Evolutionary conservation across 2,797 vertebrate species (phyloP), one percentile per base, ranked within the genome.

Genomic region (Liparis tanakae): DNA sequence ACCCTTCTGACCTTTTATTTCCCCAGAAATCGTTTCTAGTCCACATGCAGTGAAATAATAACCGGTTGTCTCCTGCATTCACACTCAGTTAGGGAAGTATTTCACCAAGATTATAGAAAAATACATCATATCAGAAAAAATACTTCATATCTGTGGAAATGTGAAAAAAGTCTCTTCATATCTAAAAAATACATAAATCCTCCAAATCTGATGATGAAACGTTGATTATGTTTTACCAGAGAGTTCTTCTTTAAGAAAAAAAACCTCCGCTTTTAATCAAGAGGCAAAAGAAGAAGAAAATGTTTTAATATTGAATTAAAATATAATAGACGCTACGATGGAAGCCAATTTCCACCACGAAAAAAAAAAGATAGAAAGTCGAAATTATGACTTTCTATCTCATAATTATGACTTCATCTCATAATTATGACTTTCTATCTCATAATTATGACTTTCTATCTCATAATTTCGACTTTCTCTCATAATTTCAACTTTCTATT

Each of bases 1-100:
- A 63, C 33, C 33, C n/a, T 54, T 18, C 39, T 54, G 51, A 41
- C 33, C 10, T 65, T 12, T 74, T 33, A 22, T 70, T 72, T 22
- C 10, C 48, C 48, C 20, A 20, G 25, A 30, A 55, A 17, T 55
- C 33, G 25, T 55, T 30, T 55, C 7, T 13, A 55, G 25, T 13
- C 10, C 12, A 22, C 12, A 10, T 6, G 13, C n/a, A 51, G 10
- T 30, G 25, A 30, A 51, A 12, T n/a, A 53, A 25, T 6, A 53
- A 6, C 22, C 6, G 6, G 20, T 51, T 5, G 10, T 12, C 10
- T 22, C 5, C 20, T 51, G 20, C 50, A 51, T 25, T 51, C 5
- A 22, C 22, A 51, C 22, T 51, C n/a, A 51, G 20, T 12, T 22
- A 0, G 20, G 12, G 12, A 53, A 53, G 13, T 18, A 46, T 46